These are phyloP conservation scores for Neodon shergylaensis DNA, from an alignment of 2,113 vertebrate genomes.

Conservation along the genomic window DNA sequence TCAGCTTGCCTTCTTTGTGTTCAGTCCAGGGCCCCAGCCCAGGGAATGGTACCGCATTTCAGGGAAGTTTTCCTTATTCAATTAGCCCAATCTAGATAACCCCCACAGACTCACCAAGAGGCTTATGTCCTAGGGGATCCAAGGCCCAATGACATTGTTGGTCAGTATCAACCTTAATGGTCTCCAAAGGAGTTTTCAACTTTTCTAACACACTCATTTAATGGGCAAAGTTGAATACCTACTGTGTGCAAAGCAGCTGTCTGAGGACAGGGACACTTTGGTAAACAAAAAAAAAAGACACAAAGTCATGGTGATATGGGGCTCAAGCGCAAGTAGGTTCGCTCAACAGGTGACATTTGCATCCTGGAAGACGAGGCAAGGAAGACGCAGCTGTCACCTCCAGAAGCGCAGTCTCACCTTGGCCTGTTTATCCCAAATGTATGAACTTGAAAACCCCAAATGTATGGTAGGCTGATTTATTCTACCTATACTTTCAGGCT, in stretches of 20 bases:
- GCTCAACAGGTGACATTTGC: neutral
- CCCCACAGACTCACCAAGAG: neutral
- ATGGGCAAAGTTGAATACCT: neutral
- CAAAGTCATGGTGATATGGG: accelerated
- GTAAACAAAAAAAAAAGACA: neutral
- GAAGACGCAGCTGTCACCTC: neutral
- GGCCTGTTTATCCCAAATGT: neutral
- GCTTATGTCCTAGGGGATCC: neutral
- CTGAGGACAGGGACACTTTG: neutral
- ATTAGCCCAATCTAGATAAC: neutral
- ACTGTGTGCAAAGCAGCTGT: neutral
- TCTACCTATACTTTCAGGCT: neutral
- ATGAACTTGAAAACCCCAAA: neutral
- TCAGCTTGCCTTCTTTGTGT: neutral
- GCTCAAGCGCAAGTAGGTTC: neutral
- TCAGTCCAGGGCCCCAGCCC: neutral
- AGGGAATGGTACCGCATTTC: neutral
- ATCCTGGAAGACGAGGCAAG: neutral
- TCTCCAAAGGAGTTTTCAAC: neutral
- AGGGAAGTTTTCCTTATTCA: neutral
- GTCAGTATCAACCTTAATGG: neutral
- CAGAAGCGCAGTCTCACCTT: neutral
- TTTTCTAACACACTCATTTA: neutral
- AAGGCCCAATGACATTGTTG: neutral
- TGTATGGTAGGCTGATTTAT: neutral